These are phyloP conservation scores for Trichogramma dendrolimi DNA, from an alignment of 2,888 invertebrate genomes.

Conservation along the genomic window DNA sequence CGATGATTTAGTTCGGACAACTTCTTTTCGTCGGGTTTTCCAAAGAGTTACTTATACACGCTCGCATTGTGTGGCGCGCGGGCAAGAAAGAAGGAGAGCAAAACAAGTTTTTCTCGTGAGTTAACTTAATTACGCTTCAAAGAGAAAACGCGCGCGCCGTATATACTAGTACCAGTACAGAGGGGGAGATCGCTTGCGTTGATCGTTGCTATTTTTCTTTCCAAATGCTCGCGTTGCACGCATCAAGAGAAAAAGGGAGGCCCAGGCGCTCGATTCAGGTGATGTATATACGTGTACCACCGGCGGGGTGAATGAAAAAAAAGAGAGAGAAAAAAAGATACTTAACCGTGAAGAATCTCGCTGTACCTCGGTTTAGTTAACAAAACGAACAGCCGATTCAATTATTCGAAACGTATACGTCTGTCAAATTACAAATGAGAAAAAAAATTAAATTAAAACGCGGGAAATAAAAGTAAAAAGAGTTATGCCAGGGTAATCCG, in stretches of 20 bases:
- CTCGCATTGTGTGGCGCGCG: not conserved
- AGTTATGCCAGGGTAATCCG: slow-evolving; percentile 22
- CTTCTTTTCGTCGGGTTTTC: slow-evolving; percentile 15
- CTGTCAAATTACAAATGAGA: not conserved
- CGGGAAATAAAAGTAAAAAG: slow-evolving; percentile 1
- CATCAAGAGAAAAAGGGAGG: too few species aligned
- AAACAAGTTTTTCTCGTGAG: slow-evolving; percentile 14
- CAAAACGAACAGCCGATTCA: not conserved
- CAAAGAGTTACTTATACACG: not conserved
- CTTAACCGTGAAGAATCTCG: slow-evolving; percentile 1
- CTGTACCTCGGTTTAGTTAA: not conserved
- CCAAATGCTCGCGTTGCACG: not conserved
- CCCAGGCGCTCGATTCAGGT: not conserved
- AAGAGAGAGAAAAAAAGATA: too few species aligned
- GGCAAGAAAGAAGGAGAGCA: not conserved
- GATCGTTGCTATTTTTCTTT: slow-evolving; percentile 18
- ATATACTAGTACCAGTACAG: not conserved
- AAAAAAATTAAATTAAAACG: not conserved
- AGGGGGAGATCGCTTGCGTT: slow-evolving; percentile 8
- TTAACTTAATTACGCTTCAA: slow-evolving; percentile 23
- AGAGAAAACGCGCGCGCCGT: too few species aligned
- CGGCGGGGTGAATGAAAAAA: too few species aligned
- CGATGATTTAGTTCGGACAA: slow-evolving; percentile 47
- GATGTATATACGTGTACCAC: too few species aligned
- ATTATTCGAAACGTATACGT: not conserved